These are phyloP conservation scores for Cheiracanthium punctorium DNA, from an alignment of 2,888 invertebrate genomes.

Conservation along the genomic window DNA sequence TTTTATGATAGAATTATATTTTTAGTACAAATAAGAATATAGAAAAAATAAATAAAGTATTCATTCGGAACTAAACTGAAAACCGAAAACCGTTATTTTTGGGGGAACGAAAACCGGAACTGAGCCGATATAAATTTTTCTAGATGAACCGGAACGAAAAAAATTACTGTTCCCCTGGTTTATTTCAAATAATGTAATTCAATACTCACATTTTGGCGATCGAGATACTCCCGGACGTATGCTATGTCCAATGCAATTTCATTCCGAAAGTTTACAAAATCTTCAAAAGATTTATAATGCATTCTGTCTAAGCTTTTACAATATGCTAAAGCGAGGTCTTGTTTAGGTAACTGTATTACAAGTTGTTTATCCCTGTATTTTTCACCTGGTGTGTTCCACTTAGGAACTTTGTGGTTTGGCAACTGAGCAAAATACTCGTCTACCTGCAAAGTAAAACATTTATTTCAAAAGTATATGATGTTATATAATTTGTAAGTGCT, in stretches of 20 bases:
- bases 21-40: no score
- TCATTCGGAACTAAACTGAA: no score
- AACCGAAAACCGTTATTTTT: no score
- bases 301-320: constrained; percentile 89
- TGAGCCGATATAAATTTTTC: no score
- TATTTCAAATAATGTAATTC: no score
- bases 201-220: constrained; percentile 56
- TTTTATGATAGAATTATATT: no score
- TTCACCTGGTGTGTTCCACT: constrained; percentile 86
- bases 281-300: constrained; percentile 89
- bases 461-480: no score
- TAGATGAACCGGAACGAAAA: no score
- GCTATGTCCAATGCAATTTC: constrained; percentile 97
- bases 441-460: constrained; percentile 80
- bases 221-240: constrained; percentile 77
- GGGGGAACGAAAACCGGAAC: no score
- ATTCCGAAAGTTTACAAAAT: constrained; percentile 94
- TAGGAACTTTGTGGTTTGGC: constrained; percentile 87
- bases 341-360: constrained; percentile 92
- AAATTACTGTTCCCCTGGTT: no score
- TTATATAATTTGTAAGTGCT: no score
- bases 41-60: no score
- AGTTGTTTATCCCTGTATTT: constrained; percentile 87
- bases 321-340: constrained; percentile 92
- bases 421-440: constrained; percentile 94